Evolutionary conservation across 2,888 invertebrate genomes (phyloP).

Genomic region (Julus scandinavius): DNA sequence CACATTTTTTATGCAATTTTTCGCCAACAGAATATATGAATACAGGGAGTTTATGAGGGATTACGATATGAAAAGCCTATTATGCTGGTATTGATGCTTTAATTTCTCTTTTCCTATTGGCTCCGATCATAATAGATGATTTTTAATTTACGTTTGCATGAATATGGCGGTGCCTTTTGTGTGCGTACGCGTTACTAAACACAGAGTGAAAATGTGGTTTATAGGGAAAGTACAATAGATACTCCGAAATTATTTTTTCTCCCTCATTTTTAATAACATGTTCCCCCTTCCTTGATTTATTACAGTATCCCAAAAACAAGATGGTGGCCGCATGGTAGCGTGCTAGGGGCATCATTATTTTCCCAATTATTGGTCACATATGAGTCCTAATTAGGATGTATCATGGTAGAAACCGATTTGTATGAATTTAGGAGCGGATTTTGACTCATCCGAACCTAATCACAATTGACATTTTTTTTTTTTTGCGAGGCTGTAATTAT

Average conservation of each 20-base stretch:
- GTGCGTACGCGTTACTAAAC: not conserved
- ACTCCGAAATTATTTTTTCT: not conserved
- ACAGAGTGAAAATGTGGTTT: slow-evolving; percentile 2
- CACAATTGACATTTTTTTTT: slow-evolving; percentile 3
- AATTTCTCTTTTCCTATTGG: not conserved
- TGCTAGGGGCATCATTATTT: slow-evolving; percentile 3
- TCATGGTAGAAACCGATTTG: slow-evolving; percentile 22
- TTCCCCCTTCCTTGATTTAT: slow-evolving; percentile 1
- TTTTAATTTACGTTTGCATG: not conserved
- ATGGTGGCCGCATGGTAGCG: not conserved
- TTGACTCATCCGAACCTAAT: slow-evolving; percentile 36
- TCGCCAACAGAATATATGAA: not conserved
- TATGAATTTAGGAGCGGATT: slow-evolving; percentile 33
- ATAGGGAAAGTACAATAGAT: not conserved
- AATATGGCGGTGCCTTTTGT: not conserved
- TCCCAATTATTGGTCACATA: not conserved
- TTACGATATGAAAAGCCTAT: not conserved
- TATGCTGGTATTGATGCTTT: not conserved
- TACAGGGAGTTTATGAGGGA: not conserved
- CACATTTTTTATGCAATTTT: not conserved
- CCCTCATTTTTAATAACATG: slow-evolving; percentile 15
- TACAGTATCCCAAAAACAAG: not conserved
- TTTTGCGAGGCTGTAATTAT: not conserved
- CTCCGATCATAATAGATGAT: not conserved
- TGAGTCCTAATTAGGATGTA: slow-evolving; percentile 21